A percentile compares a stretch with the other conserved stretches of the same genome.
phyloP scores from a whole-genome alignment of 1,140 invertebrate species.

The Adoxophyes honmai region DNA sequence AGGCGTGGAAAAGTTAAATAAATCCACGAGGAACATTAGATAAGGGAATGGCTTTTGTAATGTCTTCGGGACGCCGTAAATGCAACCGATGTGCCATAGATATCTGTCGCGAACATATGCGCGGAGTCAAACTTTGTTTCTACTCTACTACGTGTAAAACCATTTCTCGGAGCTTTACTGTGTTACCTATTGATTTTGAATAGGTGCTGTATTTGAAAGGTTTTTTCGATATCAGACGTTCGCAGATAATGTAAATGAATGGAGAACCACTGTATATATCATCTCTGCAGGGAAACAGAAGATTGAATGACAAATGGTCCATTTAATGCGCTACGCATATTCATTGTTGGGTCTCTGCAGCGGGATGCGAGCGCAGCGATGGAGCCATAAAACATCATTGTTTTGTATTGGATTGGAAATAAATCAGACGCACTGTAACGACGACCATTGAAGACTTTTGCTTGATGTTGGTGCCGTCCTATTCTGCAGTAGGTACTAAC shows the following conservation, averaged over 20 bases:
- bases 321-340: slow-evolving; percentile 11
- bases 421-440: slow-evolving; percentile 57
- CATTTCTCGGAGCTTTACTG: neutral
- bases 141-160: neutral
- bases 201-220: slow-evolving; percentile 12
- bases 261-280: neutral
- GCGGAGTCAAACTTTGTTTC: slow-evolving; percentile 40
- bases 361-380: slow-evolving; percentile 41
- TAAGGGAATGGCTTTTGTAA: slow-evolving; percentile 74
- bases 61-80: slow-evolving; percentile 74
- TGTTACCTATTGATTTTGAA: no score
- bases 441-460: slow-evolving; percentile 17
- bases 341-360: slow-evolving; percentile 35
- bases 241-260: no score
- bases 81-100: slow-evolving; percentile 69
- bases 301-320: slow-evolving; percentile 10
- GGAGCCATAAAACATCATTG: slow-evolving; percentile 52
- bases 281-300: slow-evolving; percentile 1
- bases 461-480: no score
- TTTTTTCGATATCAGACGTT: slow-evolving; percentile 19
- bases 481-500: no score
- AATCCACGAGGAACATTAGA: slow-evolving; percentile 71
- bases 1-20: slow-evolving; percentile 73
- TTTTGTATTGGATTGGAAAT: slow-evolving; percentile 44
- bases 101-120: slow-evolving; percentile 58